Evolutionary conservation across 1,140 invertebrate genomes (phyloP).

Genomic region (Hylaeus volcanicus): DNA sequence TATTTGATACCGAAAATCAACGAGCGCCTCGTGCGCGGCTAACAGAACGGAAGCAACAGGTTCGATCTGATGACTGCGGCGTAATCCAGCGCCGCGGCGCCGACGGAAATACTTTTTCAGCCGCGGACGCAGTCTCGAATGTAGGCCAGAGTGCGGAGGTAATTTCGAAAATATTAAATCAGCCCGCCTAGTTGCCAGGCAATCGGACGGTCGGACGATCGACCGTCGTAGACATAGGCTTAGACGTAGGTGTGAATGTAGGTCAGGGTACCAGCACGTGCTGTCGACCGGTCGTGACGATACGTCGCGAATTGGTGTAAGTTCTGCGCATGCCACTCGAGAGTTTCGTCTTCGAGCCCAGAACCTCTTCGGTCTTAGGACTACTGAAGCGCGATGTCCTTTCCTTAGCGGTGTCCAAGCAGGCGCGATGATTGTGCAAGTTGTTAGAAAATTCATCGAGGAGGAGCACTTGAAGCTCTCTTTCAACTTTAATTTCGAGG

Average conservation of each 20-base stretch:
- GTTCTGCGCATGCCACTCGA: too few relatives aligned
- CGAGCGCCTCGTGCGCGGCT: neutral
- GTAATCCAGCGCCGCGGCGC: neutral
- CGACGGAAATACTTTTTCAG: conserved; percentile 24
- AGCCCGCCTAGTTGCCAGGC: conserved; percentile 58
- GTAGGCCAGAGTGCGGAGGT: conserved; percentile 44
- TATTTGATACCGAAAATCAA: neutral
- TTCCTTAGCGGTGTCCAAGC: too few relatives aligned
- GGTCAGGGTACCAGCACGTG: conserved; percentile 72
- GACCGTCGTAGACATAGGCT: conserved; percentile 63
- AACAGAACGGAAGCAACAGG: conserved; percentile 55
- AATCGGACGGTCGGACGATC: conserved; percentile 59
- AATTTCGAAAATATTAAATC: conserved; percentile 66
- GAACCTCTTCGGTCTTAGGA: too few relatives aligned
- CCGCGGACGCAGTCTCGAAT: conserved; percentile 1
- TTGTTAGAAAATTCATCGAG: too few relatives aligned
- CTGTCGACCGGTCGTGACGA: conserved; percentile 18
- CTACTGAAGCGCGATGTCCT: too few relatives aligned
- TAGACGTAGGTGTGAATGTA: conserved; percentile 70
- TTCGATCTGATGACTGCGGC: conserved; percentile 24
- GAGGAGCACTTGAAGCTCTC: too few relatives aligned
- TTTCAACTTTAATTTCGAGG: too few relatives aligned
- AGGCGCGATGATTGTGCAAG: too few relatives aligned
- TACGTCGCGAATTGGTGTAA: conserved; percentile 9
- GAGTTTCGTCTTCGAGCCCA: too few relatives aligned